These are phyloP conservation scores for Lagothrix lagotricha DNA, from an alignment of 2,797 vertebrate genomes.

Conservation along the genomic window DNA sequence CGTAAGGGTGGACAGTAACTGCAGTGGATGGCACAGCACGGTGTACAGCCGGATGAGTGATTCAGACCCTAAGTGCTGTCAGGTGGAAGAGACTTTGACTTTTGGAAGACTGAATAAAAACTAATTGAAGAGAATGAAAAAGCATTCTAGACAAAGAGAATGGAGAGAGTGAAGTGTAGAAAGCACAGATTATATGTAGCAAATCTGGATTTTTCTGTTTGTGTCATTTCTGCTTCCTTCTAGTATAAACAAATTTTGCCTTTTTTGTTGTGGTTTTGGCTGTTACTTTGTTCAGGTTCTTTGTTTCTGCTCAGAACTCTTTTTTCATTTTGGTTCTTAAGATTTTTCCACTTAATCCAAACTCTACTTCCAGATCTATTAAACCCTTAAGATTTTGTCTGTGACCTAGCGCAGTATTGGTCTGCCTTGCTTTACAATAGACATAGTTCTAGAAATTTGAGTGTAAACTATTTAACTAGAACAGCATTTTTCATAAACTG, in stretches of 20 bases:
- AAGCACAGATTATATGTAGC: neutral
- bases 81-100: neutral
- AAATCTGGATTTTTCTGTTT: neutral
- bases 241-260: neutral
- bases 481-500: neutral
- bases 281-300: neutral
- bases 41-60: neutral
- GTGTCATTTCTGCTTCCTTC: neutral
- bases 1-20: rapidly evolving
- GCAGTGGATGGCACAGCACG: neutral
- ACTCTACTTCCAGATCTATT: slow-evolving; percentile 24
- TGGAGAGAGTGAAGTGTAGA: neutral
- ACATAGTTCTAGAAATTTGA: slow-evolving; percentile 29
- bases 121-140: neutral
- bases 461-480: neutral
- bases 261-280: neutral
- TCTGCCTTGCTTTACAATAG: neutral
- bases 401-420: neutral
- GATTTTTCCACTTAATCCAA: neutral
- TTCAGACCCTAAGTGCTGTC: neutral
- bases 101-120: slow-evolving; percentile 1
- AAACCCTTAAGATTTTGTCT: neutral
- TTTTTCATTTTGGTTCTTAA: neutral
- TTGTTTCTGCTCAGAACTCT: neutral
- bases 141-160: neutral